Conservation (phyloP, 2,797 vertebrate genomes). For the Microcaecilia unicolor region DNA sequence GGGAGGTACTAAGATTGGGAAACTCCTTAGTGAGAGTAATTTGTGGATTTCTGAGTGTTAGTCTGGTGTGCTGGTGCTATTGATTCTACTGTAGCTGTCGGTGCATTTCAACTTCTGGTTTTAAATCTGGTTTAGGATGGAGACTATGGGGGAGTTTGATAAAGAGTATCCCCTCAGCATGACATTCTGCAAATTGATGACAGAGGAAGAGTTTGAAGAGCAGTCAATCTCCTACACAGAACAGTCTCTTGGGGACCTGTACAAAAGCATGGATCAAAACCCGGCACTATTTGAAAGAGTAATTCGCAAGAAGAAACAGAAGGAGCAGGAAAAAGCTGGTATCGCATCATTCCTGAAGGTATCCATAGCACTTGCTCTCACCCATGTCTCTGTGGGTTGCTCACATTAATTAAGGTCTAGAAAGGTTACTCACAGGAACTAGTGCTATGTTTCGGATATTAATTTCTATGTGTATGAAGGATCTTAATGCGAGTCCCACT, state of each 20-base stretch:
- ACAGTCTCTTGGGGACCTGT: slow-evolving; percentile 13
- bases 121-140: slow-evolving; percentile 7
- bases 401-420: no score
- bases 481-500: no score
- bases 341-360: slow-evolving; percentile 23
- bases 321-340: slow-evolving; percentile 4
- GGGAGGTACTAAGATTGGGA: no score
- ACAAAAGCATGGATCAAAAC: slow-evolving; percentile 5
- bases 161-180: slow-evolving; percentile 23
- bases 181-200: slow-evolving; percentile 36
- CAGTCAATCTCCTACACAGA: slow-evolving; percentile 6
- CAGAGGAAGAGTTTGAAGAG: slow-evolving; percentile 27
- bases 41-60: no score
- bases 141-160: slow-evolving; percentile 36
- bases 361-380: no score
- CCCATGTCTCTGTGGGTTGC: no score
- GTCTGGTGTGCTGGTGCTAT: no score
- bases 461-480: no score
- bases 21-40: no score
- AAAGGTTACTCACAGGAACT: no score
- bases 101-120: background rate
- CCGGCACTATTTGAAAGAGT: slow-evolving; percentile 8
- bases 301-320: slow-evolving; percentile 16
- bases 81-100: no score
- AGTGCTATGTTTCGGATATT: no score